These are phyloP conservation scores for Zonitis immaculata DNA, from an alignment of 2,888 invertebrate species.

Conservation along the genomic window DNA sequence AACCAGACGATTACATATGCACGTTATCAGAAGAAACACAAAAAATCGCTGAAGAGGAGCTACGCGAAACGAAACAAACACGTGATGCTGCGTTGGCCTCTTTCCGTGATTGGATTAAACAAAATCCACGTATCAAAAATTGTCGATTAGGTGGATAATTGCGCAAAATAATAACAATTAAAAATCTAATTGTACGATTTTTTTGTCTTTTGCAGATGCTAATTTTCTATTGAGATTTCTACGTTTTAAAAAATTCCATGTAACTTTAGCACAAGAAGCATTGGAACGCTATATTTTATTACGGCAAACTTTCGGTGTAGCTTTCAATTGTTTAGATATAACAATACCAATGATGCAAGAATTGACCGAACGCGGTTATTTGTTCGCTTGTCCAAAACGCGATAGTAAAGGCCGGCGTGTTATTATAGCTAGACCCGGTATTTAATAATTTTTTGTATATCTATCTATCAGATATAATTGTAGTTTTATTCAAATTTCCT, in stretches of 20 bases:
- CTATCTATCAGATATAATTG: no score
- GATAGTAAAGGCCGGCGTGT: slow-evolving; percentile 70
- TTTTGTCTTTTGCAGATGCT: slow-evolving; percentile 57
- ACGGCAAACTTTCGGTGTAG: slow-evolving; percentile 70
- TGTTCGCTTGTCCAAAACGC: slow-evolving; percentile 73
- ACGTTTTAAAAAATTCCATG: slow-evolving; percentile 75
- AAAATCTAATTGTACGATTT: no score
- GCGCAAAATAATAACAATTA: no score
- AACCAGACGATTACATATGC: slow-evolving; percentile 62
- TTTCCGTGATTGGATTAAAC: slow-evolving; percentile 65
- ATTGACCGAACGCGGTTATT: slow-evolving; percentile 66
- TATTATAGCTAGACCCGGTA: slow-evolving; percentile 71
- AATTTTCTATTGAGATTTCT: slow-evolving; percentile 70
- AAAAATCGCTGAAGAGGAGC: slow-evolving; percentile 60
- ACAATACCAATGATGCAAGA: slow-evolving; percentile 66
- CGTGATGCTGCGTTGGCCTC: slow-evolving; percentile 63
- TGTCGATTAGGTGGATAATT: slow-evolving; percentile 67
- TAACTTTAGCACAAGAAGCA: slow-evolving; percentile 72
- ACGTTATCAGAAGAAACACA: slow-evolving; percentile 58
- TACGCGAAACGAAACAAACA: slow-evolving; percentile 63
- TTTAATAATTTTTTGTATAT: no score
- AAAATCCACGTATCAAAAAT: slow-evolving; percentile 65
- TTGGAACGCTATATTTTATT: slow-evolving; percentile 72
- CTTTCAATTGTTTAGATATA: slow-evolving; percentile 69
- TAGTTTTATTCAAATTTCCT: no score